phyloP scores from a whole-genome alignment of 2,888 invertebrate genomes.

The Phasia obesa region DNA sequence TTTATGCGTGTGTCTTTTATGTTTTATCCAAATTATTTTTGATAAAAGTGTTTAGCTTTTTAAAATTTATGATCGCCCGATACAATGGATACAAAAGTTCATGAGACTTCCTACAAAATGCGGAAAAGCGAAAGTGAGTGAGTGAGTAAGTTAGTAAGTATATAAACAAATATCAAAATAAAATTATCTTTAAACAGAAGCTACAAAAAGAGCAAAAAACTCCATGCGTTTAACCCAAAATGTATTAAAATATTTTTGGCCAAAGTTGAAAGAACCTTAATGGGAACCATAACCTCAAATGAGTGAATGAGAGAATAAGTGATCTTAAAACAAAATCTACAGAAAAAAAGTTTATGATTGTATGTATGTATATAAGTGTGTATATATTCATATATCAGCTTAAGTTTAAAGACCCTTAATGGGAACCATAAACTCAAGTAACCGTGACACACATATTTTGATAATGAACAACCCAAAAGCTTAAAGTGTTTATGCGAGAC shows the following conservation, averaged over 20 bases:
- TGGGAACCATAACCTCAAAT: no score
- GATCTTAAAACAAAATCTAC: no score
- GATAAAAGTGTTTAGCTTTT: slow-evolving; percentile 44
- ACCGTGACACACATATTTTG: slow-evolving; percentile 45
- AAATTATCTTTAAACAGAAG: no score
- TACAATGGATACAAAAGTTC: slow-evolving; percentile 80
- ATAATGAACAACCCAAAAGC: slow-evolving; percentile 25
- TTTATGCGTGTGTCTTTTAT: not conserved
- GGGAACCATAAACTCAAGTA: slow-evolving; percentile 47
- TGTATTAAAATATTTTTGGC: not conserved
- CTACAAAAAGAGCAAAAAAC: not conserved
- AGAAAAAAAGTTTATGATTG: no score
- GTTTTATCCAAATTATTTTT: slow-evolving; percentile 27
- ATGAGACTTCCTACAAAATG: slow-evolving; percentile 72
- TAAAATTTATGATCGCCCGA: slow-evolving; percentile 77
- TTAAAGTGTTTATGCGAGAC: not conserved
- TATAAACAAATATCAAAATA: slow-evolving; percentile 18
- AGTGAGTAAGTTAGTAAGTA: not conserved
- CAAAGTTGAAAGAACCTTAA: slow-evolving; percentile 44
- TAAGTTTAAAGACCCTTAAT: slow-evolving; percentile 53
- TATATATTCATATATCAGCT: no score
- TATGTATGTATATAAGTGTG: no score
- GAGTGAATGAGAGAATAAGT: no score
- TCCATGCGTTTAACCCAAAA: not conserved
- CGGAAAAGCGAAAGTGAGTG: slow-evolving; percentile 72